phyloP scores from a whole-genome alignment of 2,113 vertebrate species.

The Sinosuthora webbiana region DNA sequence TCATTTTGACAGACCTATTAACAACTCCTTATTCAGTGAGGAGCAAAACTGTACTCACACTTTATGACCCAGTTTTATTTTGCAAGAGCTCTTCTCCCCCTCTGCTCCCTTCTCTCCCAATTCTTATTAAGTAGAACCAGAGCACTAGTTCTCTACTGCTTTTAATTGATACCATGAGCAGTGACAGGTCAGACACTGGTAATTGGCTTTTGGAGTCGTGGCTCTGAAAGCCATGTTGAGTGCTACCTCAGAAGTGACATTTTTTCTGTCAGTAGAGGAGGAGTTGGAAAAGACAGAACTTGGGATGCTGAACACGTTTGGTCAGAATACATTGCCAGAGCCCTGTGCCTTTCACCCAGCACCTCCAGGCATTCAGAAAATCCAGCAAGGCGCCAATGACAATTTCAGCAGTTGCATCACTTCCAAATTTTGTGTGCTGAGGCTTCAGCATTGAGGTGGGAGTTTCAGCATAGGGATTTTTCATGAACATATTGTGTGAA shows the following conservation, averaged over 20 bases:
- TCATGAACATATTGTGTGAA: conserved; percentile 26
- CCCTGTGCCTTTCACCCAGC: neutral
- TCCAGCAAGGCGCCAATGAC: neutral
- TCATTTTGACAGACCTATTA: neutral
- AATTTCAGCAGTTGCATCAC: conserved; percentile 1
- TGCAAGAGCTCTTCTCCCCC: neutral
- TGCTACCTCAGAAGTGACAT: neutral
- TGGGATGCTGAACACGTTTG: neutral
- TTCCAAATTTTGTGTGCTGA: neutral
- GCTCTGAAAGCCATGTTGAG: neutral
- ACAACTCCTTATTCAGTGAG: neutral
- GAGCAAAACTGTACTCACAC: neutral
- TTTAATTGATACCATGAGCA: neutral
- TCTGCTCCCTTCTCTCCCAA: rapidly evolving
- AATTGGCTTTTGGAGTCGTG: neutral
- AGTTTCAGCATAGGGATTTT: conserved; percentile 17
- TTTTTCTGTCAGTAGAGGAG: neutral
- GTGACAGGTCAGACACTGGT: neutral
- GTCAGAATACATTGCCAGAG: neutral
- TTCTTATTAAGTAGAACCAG: neutral
- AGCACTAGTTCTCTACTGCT: neutral
- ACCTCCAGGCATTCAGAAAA: neutral
- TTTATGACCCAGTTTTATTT: neutral
- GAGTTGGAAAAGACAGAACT: neutral
- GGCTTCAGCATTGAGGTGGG: neutral